Base-by-base conservation (phyloP, 2,113 vertebrate species). In the Abramis brama region DNA sequence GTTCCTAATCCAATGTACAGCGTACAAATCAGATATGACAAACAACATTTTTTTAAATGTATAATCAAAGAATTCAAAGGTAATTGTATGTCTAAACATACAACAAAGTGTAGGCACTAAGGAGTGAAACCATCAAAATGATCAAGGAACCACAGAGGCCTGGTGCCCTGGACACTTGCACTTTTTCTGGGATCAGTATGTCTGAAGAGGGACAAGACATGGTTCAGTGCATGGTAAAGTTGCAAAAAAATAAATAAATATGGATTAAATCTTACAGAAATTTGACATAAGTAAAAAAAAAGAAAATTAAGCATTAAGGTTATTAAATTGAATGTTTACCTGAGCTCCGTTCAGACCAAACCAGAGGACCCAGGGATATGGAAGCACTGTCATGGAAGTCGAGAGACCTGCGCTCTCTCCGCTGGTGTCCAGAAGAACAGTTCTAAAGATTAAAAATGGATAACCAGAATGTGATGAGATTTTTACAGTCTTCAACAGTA, bases 331-430 rank as follows among this genome's bases (percentile, higher is more conserved):
- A 52, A 52, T 1, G 12, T 52, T 52, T 6, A 52, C 50, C 15
- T 19, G 15, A 19, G 50, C 5, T 55, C 50, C 5, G 5, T 19
- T 17, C 3, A 6, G 59, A 64, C 66, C 2, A 45, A 17, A 85
- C 15, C 10, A 93, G 75, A 6, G 92, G 92, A 57, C 92, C 91
- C 0, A 93, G 2, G 30, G 93, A 92, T 59, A 94, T 87, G 25
- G 36, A 85, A 27, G 86, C 12, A 9, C 8, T 83, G 47, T 91
- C 92, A n/a, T 91, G 87, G 27, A 73, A 52, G 0, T 55, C 39
- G 2, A 87, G 17, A 4, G 88, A 89, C 27, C 92, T 93, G 15
- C 0, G 5, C 1, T 45, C 59, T 70, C 88, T 76, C 2, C 13
- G 62, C 4, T 89, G 87, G 45, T 89, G 3, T 81, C 79, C 87